These are phyloP conservation scores for Uloborus diversus DNA, from an alignment of 1,140 invertebrate species.

Conservation along the genomic window DNA sequence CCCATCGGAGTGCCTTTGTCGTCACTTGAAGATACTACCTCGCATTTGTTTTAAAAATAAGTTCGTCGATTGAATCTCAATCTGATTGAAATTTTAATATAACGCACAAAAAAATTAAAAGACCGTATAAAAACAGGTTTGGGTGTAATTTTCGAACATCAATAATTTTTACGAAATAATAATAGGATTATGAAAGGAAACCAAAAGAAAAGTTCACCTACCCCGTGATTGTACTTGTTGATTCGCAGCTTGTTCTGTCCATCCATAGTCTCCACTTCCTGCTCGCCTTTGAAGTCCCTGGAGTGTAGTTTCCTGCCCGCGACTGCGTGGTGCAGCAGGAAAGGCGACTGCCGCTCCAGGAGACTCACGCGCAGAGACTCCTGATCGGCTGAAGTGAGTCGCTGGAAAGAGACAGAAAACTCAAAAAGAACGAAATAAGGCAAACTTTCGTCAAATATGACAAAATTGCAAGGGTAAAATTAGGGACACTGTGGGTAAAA, in stretches of 20 bases:
- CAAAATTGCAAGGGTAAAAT: no score
- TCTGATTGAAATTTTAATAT: no score
- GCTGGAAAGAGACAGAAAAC: conserved; percentile 21
- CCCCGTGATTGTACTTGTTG: conserved; percentile 68
- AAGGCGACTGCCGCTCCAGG: conserved; percentile 62
- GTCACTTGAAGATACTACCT: no score
- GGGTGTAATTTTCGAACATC: not conserved
- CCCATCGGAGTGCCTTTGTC: no score
- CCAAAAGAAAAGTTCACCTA: conserved; percentile 58
- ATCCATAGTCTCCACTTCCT: conserved; percentile 62
- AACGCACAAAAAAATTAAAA: no score
- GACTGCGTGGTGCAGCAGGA: conserved; percentile 67
- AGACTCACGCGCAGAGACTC: conserved; percentile 60
- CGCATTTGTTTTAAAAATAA: no score
- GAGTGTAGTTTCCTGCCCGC: conserved; percentile 64
- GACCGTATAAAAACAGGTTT: no score
- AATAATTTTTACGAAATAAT: not conserved
- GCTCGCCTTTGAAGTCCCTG: conserved; percentile 65
- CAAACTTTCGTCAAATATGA: not conserved
- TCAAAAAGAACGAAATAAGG: not conserved
- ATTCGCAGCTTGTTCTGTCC: conserved; percentile 67
- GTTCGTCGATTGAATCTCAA: no score
- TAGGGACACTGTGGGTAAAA: no score
- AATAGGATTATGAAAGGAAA: not conserved
- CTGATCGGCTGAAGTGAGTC: conserved; percentile 16